phyloP scores from a whole-genome alignment of 2,797 vertebrate species.

The Ptychadena robeensis region DNA sequence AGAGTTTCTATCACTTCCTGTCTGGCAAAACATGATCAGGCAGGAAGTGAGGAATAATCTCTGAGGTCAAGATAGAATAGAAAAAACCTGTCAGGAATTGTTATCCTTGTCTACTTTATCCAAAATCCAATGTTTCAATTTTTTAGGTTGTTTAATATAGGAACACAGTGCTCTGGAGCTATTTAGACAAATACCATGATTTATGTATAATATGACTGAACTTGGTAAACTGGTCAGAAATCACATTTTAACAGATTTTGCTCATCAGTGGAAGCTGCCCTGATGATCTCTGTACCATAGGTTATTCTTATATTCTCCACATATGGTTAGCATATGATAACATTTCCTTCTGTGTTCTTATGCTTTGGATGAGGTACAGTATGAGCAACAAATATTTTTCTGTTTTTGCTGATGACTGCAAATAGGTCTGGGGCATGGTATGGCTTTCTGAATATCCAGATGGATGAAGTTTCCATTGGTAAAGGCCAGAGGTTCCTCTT shows the following conservation, averaged over 20 bases:
- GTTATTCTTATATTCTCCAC: neutral
- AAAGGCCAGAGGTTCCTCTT: neutral
- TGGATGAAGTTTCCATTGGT: neutral
- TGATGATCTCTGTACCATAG: neutral
- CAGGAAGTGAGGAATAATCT: no score
- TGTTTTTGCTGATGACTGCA: neutral
- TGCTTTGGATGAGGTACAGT: neutral
- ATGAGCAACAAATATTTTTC: neutral
- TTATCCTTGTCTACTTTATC: no score
- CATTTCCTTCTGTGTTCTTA: neutral
- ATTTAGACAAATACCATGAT: neutral
- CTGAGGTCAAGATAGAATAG: no score
- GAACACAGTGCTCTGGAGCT: neutral
- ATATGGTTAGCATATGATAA: constrained; percentile 1
- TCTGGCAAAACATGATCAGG: no score
- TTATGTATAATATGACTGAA: neutral
- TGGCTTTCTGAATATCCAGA: neutral
- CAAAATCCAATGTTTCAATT: neutral
- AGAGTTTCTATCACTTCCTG: no score
- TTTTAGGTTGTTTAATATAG: no score
- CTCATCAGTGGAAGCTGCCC: neutral
- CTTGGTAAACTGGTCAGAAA: constrained; percentile 1
- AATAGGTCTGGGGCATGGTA: neutral
- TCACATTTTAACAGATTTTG: neutral
- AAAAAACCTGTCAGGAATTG: no score